Evolutionary conservation across 2,888 invertebrate species (phyloP).

Genomic region (Sepiola atlantica): DNA sequence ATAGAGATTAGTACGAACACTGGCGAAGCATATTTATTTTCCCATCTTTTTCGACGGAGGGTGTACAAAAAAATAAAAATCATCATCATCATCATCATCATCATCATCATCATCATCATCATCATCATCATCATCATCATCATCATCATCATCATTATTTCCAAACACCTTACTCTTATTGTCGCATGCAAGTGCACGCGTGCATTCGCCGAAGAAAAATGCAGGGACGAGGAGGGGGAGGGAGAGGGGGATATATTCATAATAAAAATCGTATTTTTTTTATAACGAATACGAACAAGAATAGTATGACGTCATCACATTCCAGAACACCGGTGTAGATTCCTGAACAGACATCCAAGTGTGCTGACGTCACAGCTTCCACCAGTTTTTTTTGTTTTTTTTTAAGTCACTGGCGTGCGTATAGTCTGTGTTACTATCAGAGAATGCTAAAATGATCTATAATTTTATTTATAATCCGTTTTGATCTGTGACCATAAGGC

Average conservation of each 20-base stretch:
- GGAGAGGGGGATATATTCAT: not conserved
- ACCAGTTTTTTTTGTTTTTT: not conserved
- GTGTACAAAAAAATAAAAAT: too few relatives aligned
- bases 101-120: too few relatives aligned
- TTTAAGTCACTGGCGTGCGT: not conserved
- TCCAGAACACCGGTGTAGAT: constrained; percentile 22
- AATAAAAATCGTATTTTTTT: not conserved
- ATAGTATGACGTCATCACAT: constrained; percentile 32
- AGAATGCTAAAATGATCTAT: not conserved
- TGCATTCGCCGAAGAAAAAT: too few relatives aligned
- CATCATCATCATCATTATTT: too few relatives aligned
- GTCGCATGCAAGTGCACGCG: too few relatives aligned
- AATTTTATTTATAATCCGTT: not conserved
- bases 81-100: too few relatives aligned
- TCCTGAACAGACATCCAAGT: constrained; percentile 21
- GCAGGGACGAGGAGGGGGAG: too few relatives aligned
- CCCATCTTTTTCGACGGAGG: too few relatives aligned
- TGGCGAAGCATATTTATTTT: too few relatives aligned
- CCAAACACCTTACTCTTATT: too few relatives aligned
- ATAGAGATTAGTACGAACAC: too few relatives aligned
- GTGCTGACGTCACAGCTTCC: constrained; percentile 19
- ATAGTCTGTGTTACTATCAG: not conserved
- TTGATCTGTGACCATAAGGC: not conserved
- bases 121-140: too few relatives aligned
- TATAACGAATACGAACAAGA: constrained; percentile 32